Conservation (phyloP, 1,140 invertebrate genomes). For the Drosophila dunni region DNA sequence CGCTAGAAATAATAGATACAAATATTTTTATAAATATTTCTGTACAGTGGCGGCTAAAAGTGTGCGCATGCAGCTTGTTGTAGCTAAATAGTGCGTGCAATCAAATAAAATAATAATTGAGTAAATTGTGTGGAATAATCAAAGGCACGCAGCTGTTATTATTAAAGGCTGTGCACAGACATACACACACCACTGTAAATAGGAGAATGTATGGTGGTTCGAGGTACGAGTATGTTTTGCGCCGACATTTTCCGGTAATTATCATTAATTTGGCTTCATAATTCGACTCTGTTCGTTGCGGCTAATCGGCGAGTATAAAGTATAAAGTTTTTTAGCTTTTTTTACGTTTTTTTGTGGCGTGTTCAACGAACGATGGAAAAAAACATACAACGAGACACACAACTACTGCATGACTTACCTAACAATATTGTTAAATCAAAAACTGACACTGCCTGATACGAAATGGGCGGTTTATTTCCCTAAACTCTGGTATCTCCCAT, state of each 20-base stretch:
- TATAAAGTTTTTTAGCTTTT: neutral
- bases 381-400: conserved; percentile 23
- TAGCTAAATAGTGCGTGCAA: conserved; percentile 70
- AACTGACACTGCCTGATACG: conserved; percentile 56
- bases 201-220: neutral
- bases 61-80: neutral
- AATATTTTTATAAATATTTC: neutral
- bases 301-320: conserved; percentile 30
- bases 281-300: conserved; percentile 46
- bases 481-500: neutral
- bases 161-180: conserved; percentile 10
- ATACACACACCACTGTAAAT: neutral
- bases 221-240: conserved; percentile 19
- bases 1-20: neutral
- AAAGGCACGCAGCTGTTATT: conserved; percentile 33
- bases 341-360: conserved; percentile 40
- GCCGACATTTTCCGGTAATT: conserved; percentile 80
- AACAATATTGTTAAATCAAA: conserved; percentile 51
- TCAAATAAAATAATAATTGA: conserved; percentile 35
- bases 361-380: conserved; percentile 69
- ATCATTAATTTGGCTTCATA: conserved; percentile 76
- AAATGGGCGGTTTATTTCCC: conserved; percentile 35
- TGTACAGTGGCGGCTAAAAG: conserved; percentile 20
- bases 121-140: conserved; percentile 20
- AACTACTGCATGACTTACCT: conserved; percentile 52